phyloP scores from a whole-genome alignment of 2,113 vertebrate genomes.

The Lichenostomus cassidix region DNA sequence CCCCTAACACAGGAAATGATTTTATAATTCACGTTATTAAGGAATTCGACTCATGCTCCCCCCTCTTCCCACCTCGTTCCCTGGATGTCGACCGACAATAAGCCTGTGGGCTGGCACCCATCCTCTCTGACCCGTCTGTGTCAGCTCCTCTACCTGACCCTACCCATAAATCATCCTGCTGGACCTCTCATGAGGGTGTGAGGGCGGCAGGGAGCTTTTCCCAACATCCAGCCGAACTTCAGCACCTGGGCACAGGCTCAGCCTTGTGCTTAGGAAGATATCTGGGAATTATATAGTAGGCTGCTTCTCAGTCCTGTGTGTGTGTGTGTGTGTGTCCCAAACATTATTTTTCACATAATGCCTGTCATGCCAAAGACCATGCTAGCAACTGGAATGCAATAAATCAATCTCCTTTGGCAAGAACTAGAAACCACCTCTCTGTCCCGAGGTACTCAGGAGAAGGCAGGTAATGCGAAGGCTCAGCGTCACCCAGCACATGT shows the following conservation, averaged over 20 bases:
- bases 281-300: accelerated
- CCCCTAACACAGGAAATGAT: constrained; percentile 62
- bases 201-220: not conserved
- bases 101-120: constrained; percentile 38
- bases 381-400: not conserved
- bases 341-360: accelerated
- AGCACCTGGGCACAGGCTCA: accelerated
- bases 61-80: not conserved
- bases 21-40: constrained; percentile 51
- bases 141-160: constrained; percentile 39
- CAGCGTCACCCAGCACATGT: not conserved
- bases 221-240: not conserved
- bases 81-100: not conserved
- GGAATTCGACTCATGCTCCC: not conserved
- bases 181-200: not conserved
- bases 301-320: accelerated
- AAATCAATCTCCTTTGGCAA: not conserved
- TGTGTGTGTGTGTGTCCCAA: not conserved
- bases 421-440: not conserved
- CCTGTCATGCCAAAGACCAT: not conserved
- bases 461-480: not conserved
- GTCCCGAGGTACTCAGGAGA: not conserved
- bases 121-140: not conserved
- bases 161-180: not conserved
- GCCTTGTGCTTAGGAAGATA: not conserved